Evolutionary conservation across 2,888 invertebrate species (phyloP).

Genomic region (Lasioglossum figueresi): DNA sequence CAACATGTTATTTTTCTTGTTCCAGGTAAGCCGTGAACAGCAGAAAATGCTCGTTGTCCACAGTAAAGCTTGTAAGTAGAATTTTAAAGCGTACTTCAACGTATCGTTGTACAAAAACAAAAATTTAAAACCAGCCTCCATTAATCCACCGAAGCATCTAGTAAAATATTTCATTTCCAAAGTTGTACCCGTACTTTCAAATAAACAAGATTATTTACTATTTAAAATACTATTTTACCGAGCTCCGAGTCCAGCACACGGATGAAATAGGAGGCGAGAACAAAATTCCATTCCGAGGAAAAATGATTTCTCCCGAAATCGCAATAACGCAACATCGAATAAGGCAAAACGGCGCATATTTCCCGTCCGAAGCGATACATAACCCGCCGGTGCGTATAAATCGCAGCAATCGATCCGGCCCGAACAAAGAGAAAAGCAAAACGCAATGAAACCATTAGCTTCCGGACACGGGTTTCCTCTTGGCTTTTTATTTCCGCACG

Average conservation of each 20-base stretch:
- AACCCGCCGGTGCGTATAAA: background rate
- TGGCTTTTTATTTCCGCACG: background rate
- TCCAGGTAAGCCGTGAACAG: constrained; percentile 24
- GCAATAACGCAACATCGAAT: background rate
- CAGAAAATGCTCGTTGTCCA: background rate
- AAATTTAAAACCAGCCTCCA: background rate
- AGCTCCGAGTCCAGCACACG: too few relatives aligned
- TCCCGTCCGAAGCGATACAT: background rate
- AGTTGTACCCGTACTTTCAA: too few relatives aligned
- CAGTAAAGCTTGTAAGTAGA: background rate
- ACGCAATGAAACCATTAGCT: constrained; percentile 1
- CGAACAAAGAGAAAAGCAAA: background rate
- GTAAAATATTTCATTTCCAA: too few relatives aligned
- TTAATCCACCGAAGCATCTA: too few relatives aligned
- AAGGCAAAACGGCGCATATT: background rate
- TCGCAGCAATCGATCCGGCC: background rate
- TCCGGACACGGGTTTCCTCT: background rate
- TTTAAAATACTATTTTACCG: too few relatives aligned
- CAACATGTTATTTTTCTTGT: background rate
- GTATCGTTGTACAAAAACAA: background rate
- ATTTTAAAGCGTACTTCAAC: background rate
- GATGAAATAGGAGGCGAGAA: background rate
- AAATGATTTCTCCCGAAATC: background rate
- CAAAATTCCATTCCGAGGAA: background rate
- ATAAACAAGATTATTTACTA: too few relatives aligned